These are phyloP conservation scores for Pinctada fucata DNA, from an alignment of 2,888 invertebrate genomes.

Conservation along the genomic window DNA sequence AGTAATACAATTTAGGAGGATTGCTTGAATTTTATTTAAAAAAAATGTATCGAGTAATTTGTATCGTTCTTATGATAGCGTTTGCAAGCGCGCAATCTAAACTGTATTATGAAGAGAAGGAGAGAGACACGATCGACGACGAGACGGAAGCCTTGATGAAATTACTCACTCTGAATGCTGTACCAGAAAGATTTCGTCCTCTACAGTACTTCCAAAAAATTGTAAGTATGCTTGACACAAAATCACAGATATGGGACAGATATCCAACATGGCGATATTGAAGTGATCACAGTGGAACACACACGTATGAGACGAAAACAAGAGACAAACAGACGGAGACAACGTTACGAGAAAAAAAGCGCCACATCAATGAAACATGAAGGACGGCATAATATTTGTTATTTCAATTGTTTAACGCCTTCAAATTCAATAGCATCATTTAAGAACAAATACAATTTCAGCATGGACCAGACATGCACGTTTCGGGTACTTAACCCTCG, in stretches of 20 bases:
- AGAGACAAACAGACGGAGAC: too few species aligned
- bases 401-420: too few species aligned
- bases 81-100: background rate
- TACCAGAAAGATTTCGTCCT: slow-evolving; percentile 14
- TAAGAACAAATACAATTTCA: too few species aligned
- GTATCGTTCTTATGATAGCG: background rate
- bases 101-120: background rate
- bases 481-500: too few species aligned
- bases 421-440: too few species aligned
- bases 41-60: background rate
- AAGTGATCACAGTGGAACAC: too few species aligned
- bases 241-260: background rate
- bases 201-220: slow-evolving; percentile 10
- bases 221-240: slow-evolving; percentile 3
- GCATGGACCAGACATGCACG: too few species aligned
- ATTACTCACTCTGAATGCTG: slow-evolving; percentile 1
- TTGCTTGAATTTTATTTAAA: background rate
- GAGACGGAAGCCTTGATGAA: slow-evolving; percentile 15
- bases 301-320: too few species aligned
- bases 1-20: too few species aligned
- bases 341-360: too few species aligned
- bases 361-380: too few species aligned
- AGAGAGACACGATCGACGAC: slow-evolving; percentile 12
- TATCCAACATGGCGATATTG: background rate
- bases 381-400: too few species aligned